Evolutionary conservation across 2,113 vertebrate species (phyloP).

Genomic region (Myrmecobius fasciatus): DNA sequence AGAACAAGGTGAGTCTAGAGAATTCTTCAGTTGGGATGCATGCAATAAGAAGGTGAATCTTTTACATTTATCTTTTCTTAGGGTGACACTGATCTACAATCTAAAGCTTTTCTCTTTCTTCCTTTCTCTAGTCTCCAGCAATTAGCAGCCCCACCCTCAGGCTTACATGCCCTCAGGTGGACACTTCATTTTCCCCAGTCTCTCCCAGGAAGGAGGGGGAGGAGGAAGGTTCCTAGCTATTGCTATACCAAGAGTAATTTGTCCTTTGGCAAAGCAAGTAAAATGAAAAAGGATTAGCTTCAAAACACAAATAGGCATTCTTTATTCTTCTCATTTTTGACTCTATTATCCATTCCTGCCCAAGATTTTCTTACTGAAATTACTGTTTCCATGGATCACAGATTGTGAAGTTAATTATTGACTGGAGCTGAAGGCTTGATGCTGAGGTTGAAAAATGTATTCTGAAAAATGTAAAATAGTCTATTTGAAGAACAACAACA

Average conservation of each 20-base stretch:
- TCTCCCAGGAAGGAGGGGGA: neutral
- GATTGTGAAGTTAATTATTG: neutral
- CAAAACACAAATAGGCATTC: neutral
- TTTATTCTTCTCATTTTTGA: neutral
- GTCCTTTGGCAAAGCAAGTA: neutral
- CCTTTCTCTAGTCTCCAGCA: neutral
- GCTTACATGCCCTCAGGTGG: neutral
- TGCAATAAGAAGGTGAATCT: neutral
- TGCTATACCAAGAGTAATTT: neutral
- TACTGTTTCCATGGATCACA: neutral
- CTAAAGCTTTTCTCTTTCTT: neutral
- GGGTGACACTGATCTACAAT: neutral
- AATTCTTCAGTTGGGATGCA: neutral
- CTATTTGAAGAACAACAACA: neutral
- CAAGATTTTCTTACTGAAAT: slow-evolving; percentile 3
- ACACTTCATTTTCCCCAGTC: neutral
- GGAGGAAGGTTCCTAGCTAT: neutral
- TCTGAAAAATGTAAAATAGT: neutral
- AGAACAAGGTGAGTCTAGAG: neutral
- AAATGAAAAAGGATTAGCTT: neutral
- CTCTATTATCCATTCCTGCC: neutral
- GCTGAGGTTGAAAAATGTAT: neutral
- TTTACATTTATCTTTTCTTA: neutral
- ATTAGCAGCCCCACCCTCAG: neutral
- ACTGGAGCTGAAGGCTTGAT: neutral